These are phyloP conservation scores for Rattus rattus DNA, from an alignment of 2,113 vertebrate species.

Conservation along the genomic window DNA sequence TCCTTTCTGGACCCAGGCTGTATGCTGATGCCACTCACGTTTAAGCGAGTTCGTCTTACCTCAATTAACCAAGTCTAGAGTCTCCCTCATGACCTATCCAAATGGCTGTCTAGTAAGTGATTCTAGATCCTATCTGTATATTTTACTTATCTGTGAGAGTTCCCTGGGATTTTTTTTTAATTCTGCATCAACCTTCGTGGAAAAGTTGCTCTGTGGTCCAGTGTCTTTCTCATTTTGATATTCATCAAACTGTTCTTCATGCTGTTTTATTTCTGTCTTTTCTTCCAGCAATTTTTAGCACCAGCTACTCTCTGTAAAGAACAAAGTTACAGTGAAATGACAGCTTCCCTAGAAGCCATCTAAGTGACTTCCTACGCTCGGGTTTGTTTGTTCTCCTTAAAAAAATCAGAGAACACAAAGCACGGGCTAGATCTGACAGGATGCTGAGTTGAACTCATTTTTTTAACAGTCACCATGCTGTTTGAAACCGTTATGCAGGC, in stretches of 20 bases:
- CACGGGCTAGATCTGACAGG: constrained; percentile 43
- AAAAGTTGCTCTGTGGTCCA: background rate
- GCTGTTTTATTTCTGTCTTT: constrained; percentile 58
- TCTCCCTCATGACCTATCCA: background rate
- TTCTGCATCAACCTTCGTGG: background rate
- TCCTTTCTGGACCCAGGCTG: background rate
- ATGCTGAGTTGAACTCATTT: constrained; percentile 52
- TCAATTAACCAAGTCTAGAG: background rate
- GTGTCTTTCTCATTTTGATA: background rate
- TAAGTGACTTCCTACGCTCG: background rate
- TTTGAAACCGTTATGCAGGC: background rate
- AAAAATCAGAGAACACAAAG: constrained; percentile 74
- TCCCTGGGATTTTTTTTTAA: background rate
- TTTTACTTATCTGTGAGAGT: background rate
- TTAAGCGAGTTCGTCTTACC: background rate
- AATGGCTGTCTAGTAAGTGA: background rate
- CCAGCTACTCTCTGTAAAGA: constrained; percentile 38
- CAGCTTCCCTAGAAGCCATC: constrained; percentile 68
- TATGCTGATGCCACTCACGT: too few species aligned
- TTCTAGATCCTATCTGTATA: background rate
- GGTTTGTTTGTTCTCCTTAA: constrained; percentile 74
- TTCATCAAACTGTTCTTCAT: constrained; percentile 43
- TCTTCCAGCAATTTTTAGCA: constrained; percentile 44
- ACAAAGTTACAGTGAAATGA: constrained; percentile 61
- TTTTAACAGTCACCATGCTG: constrained; percentile 60